Evolutionary conservation across 2,888 invertebrate genomes (phyloP).

Genomic region (Pharmacophagus antenor): DNA sequence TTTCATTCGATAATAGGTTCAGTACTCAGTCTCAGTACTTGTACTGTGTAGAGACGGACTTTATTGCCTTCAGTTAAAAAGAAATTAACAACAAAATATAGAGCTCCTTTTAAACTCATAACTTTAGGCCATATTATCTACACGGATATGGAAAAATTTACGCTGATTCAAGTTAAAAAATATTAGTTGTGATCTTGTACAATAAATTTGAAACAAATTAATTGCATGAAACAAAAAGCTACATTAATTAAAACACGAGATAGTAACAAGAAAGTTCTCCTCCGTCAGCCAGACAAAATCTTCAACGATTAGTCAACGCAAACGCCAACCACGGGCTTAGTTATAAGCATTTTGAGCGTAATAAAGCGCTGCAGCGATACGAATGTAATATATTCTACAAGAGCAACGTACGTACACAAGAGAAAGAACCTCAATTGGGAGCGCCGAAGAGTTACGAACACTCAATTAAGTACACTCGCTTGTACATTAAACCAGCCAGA

Average conservation of each 20-base stretch:
- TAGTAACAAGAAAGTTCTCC: too few relatives aligned
- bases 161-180: neutral
- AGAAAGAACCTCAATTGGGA: slow-evolving; percentile 25
- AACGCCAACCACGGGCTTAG: slow-evolving; percentile 34
- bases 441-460: slow-evolving; percentile 28
- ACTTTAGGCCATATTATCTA: too few relatives aligned
- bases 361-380: slow-evolving; percentile 34
- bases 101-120: neutral
- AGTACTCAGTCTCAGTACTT: neutral
- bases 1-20: slow-evolving; percentile 36
- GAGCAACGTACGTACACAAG: slow-evolving; percentile 25
- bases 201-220: neutral
- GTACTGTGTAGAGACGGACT: neutral
- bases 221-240: neutral
- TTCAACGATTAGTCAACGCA: slow-evolving; percentile 37
- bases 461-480: slow-evolving; percentile 25
- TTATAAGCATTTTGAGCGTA: slow-evolving; percentile 36
- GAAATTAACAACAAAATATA: neutral
- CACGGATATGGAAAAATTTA: too few relatives aligned
- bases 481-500: slow-evolving; percentile 24
- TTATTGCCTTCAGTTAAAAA: neutral
- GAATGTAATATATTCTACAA: slow-evolving; percentile 33
- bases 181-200: neutral
- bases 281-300: slow-evolving; percentile 25
- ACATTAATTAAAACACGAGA: neutral